Evolutionary conservation across 1,140 invertebrate genomes (phyloP), one percentile per base, ranked within the genome.

Genomic region (Eurosta solidaginis): DNA sequence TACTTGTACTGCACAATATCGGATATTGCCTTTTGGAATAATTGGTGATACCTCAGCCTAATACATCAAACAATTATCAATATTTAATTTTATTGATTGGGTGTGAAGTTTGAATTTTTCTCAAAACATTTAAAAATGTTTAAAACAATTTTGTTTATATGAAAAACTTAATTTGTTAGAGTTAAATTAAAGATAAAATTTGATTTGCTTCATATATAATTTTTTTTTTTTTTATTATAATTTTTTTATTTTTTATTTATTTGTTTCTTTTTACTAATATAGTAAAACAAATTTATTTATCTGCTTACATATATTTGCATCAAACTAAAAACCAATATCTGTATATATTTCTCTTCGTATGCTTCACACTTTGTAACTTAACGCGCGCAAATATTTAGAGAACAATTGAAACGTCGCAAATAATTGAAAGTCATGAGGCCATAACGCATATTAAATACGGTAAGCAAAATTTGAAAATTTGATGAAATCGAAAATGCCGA

Each of bases 361-460:
- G 17, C 44, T 9, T n/a, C n/a, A n/a, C 7, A 45, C 7, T 45
- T 9, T 45, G 44, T 17, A 45, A 45, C 17, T 9, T 45, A 45
- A 45, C 7, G 17, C 17, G 7, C 7, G 44, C 20, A 27, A 80
- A 80, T 76, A 59, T 77, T 78, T 85, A 87, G 85, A 86, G 84
- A 83, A 85, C 83, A 83, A 81, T 86, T 83, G 85, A 87, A 84
- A 85, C 85, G 78, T 85, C 85, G 76, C 83, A 87, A 63, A 81
- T 87, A 76, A 85, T 85, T 77, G 83, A 86, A 83, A 86, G 83
- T 82, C 84, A 85, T 78, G 83, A 88, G 82, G 85, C 85, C 54
- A 82, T 87, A 78, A 87, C 85, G 45, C 85, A 87, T 82, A 83
- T 87, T 12, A 87, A 87, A 85, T 86, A 87, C 63, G 85, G 85